Percentiles rank a stretch among this genome's conserved stretches.
Evolutionary conservation across 2,113 vertebrate species (phyloP).

Genomic region (Mustela lutreola): DNA sequence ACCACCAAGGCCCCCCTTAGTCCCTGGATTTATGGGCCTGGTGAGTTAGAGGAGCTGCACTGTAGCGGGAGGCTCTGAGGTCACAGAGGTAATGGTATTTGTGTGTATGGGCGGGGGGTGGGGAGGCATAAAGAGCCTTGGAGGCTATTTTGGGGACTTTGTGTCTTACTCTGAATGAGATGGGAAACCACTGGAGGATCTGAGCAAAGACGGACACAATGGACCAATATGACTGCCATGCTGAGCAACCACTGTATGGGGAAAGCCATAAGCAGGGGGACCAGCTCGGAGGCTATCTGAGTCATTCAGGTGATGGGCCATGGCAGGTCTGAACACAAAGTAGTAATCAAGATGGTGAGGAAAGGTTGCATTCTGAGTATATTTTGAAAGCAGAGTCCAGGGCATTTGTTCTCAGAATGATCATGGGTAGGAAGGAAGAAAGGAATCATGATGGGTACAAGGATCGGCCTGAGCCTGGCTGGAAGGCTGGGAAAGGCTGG

Average conservation of each 20-base stretch:
- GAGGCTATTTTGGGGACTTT: not conserved
- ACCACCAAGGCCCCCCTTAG: not conserved
- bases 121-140: not conserved
- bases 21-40: not conserved
- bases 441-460: not conserved
- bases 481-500: not conserved
- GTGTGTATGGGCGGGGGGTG: no score
- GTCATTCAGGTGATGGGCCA: no score
- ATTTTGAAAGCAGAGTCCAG: not conserved
- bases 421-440: not conserved
- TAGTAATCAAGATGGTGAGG: not conserved
- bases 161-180: not conserved
- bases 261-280: not conserved
- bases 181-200: not conserved
- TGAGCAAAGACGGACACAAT: not conserved
- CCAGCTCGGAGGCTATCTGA: not conserved
- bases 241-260: accelerated
- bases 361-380: not conserved
- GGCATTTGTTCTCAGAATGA: not conserved
- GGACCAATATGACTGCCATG: not conserved
- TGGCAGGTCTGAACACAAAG: not conserved
- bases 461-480: not conserved
- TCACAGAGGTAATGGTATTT: not conserved
- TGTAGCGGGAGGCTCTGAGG: no score
- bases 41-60: not conserved